Base-by-base conservation (phyloP, 1,140 invertebrate genomes). In the Teleogryllus occipitalis region DNA sequence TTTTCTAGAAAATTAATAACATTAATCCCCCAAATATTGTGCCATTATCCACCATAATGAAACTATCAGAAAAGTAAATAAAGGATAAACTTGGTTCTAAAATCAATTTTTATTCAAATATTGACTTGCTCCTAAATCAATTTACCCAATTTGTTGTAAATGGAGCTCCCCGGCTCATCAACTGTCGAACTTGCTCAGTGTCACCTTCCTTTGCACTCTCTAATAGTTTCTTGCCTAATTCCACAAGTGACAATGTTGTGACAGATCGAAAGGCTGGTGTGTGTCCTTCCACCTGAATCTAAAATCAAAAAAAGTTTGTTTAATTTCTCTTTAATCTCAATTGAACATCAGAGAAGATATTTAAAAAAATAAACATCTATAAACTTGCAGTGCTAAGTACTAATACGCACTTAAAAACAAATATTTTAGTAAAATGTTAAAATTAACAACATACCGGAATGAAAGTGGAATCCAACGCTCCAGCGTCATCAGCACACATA, bases 141-240 rank as follows among this genome's bases (percentile, higher is more conserved):
- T 46, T 85, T 88, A 96, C 95, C 95, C 96, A 97, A 85, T 98
- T 96, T 21, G 95, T 94, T 0, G 94, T 95, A 83, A 98, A 97
- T 5, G 96, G 96, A 48, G 96, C 95, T 75, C 96, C 96, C 86
- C 92, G 92, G 27, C 90, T 90, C 89, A 97, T 93, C 18, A 97
- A 89, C n/a, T 92, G 88, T 80, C 92, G 87, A 2, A 97, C 94
- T 81, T 91, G 89, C 75, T 92, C 89, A 5, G 92, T 91, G 84
- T 97, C 91, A 8, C 95, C 95, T 83, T 92, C 90, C 83, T 91
- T 90, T 39, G 95, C 92, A 78, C 91, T 92, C 83, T 93, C 90
- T 78, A 97, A 85, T 82, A 98, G 87, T 78, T 93, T 89, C 83
- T 96, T 96, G 18, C 96, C 96, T 79, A 96, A 87, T 86, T 96